phyloP scores from a whole-genome alignment of 2,113 vertebrate genomes.

The Pangasianodon hypophthalmus region DNA sequence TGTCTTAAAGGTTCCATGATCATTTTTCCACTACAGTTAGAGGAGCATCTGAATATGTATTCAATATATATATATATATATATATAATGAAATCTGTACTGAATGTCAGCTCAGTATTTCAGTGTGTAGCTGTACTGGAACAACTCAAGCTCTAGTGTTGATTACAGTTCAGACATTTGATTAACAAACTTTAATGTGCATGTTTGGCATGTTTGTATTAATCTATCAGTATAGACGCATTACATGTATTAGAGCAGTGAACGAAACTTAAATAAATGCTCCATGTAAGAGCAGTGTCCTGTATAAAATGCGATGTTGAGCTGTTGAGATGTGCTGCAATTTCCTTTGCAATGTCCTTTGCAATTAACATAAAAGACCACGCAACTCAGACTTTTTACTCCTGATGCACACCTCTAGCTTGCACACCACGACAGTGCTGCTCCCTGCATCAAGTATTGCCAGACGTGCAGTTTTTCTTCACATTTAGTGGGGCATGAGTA shows the following conservation, averaged over 20 bases:
- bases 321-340: neutral
- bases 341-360: too few relatives aligned
- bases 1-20: neutral
- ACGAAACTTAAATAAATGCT: neutral
- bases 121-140: neutral
- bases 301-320: neutral
- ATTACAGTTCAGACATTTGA: neutral
- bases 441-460: neutral
- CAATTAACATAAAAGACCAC: neutral
- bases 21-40: neutral
- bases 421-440: neutral
- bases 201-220: neutral
- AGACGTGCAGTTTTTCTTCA: neutral
- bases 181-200: neutral
- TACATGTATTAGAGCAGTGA: neutral
- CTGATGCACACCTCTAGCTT: neutral
- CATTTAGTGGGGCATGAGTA: too few relatives aligned
- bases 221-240: neutral
- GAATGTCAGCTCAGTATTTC: neutral
- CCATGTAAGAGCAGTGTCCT: neutral
- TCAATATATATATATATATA: too few relatives aligned
- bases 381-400: neutral
- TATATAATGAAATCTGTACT: neutral
- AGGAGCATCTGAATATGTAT: neutral
- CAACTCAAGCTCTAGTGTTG: too few relatives aligned